Evolutionary conservation across 2,888 invertebrate genomes (phyloP).

Genomic region (Disparrhopalites patrizii): DNA sequence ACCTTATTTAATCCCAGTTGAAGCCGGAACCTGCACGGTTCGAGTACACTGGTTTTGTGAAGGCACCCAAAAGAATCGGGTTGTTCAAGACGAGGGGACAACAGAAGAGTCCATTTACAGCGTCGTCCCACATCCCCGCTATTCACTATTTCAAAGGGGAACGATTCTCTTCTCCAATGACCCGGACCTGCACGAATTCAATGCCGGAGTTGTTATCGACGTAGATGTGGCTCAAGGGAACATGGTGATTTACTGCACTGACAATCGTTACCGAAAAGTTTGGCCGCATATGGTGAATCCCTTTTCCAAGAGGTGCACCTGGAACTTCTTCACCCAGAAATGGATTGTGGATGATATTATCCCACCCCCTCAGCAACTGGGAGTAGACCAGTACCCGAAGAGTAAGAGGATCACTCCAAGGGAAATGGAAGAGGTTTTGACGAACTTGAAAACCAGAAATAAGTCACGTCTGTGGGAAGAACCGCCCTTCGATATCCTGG

Average conservation of each 20-base stretch:
- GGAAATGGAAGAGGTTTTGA: neutral
- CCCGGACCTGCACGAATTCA: conserved; percentile 24
- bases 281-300: conserved; percentile 41
- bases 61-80: conserved; percentile 18
- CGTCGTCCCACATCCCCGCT: conserved; percentile 33
- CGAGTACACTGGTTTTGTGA: conserved; percentile 38
- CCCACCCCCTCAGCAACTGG: conserved; percentile 41
- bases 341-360: conserved; percentile 38
- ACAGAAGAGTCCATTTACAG: conserved; percentile 38
- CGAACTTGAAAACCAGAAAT: neutral
- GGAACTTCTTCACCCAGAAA: conserved; percentile 42
- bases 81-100: conserved; percentile 27
- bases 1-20: neutral
- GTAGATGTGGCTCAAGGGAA: conserved; percentile 38
- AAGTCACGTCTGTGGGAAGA: conserved; percentile 28
- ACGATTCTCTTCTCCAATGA: conserved; percentile 41
- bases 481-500: conserved; percentile 34
- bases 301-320: conserved; percentile 36
- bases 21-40: conserved; percentile 31
- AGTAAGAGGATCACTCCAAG: no score
- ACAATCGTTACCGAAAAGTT: conserved; percentile 27
- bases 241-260: conserved; percentile 34
- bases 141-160: conserved; percentile 38
- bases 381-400: conserved; percentile 29
- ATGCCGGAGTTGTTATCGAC: conserved; percentile 39